Evolutionary conservation across 2,797 vertebrate species (phyloP), one percentile per base, ranked within the genome.

Genomic region (Semotilus atromaculatus): DNA sequence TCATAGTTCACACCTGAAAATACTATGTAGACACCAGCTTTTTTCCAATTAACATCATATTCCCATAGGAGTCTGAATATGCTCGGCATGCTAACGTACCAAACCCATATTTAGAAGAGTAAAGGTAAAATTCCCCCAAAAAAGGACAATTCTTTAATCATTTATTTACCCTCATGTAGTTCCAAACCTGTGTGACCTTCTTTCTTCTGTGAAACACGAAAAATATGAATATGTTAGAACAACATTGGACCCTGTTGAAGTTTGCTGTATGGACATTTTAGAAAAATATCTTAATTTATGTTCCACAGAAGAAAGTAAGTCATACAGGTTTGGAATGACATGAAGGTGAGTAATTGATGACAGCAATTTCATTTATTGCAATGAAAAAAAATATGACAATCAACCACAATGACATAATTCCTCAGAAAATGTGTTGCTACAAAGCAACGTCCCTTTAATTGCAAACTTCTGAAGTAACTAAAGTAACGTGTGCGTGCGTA

Each of bases 1-100:
- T 92, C 88, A 83, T 92, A 92, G 92, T 95, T 96, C 94, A 95
- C 96, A 95, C 94, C 94, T 96, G 92, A 93, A 94, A 94, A 94
- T 94, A 94, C 94, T 93, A 92, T 88, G 92, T 92, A 94, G 93
- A 94, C 93, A 92, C 83, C 26, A 92, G 92, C 94, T 93, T 90
- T 55, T 95, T 94, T 93, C 93, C 94, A 96, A 96, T 96, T 96
- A 96, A 93, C 93, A 94, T 92, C 88, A 90, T 91, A 88, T 91
- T 92, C 93, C 95, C 94, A 92, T 90, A 94, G 92, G 92, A 85
- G 64, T 43, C 48, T 26, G 18, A 14, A 72, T 26, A 66, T 31
- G 66, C 74, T 53, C 45, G 72, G 23, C 77, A 74, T 67, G 55
- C 48, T 76, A 68, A 53, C 43, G 67, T 80, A 74, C 53, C 23